These are phyloP conservation scores for Macrophya alboannulata DNA, from an alignment of 2,888 invertebrate genomes.

Conservation along the genomic window DNA sequence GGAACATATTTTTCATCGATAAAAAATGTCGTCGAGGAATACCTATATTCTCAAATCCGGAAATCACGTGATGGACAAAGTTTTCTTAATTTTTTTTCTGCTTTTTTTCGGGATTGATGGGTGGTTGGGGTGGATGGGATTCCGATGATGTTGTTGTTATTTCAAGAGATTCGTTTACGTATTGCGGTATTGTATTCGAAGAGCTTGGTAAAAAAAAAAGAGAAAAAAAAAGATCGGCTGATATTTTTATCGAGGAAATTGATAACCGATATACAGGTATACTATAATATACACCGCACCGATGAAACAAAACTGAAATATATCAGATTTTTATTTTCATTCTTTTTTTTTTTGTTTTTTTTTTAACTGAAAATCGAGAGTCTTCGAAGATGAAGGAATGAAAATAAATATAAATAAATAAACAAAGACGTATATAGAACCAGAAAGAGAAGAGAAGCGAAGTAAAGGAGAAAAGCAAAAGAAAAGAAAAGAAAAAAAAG, in stretches of 20 bases:
- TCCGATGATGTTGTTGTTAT: not conserved
- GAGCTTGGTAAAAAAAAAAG: not conserved
- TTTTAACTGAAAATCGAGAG: not conserved
- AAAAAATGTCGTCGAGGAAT: not conserved
- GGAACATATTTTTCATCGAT: not conserved
- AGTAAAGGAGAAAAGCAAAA: not conserved
- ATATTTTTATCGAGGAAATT: not conserved
- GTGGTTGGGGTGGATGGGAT: not conserved
- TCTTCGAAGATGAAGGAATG: not conserved
- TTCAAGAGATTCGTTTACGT: slow-evolving; percentile 1
- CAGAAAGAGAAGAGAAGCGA: not conserved
- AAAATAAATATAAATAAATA: not conserved
- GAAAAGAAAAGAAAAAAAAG: not conserved
- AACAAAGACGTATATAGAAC: not conserved
- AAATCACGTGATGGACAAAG: not conserved
- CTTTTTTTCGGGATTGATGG: not conserved
- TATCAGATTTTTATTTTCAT: not conserved
- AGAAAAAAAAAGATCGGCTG: not conserved
- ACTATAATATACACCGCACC: not conserved
- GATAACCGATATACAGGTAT: not conserved
- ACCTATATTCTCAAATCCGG: not conserved
- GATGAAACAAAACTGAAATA: not conserved
- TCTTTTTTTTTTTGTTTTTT: not conserved
- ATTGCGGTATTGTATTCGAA: not conserved
- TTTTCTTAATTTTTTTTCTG: not conserved